These are phyloP conservation scores for Meloidogyne floridensis DNA, from an alignment of 1,140 invertebrate genomes.

Conservation along the genomic window DNA sequence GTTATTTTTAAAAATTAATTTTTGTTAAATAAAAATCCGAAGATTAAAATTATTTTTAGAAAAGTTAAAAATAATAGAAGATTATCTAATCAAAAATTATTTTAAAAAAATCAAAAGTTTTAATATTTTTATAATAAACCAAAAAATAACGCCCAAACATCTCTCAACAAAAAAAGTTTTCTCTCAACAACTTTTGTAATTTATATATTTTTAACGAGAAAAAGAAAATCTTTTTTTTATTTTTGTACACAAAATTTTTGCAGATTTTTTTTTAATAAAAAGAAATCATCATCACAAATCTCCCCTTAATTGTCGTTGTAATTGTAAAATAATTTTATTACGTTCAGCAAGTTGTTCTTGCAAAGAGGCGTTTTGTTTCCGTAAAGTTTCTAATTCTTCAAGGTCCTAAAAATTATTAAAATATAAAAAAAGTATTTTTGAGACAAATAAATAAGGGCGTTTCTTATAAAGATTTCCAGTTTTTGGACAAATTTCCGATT, in stretches of 20 bases:
- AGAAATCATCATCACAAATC: background rate
- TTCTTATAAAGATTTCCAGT: background rate
- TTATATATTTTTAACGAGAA: too few species aligned
- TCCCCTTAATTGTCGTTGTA: constrained; percentile 26
- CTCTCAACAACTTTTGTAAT: too few species aligned
- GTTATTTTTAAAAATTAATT: too few species aligned
- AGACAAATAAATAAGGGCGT: background rate
- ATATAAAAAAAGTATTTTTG: background rate
- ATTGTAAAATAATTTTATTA: constrained; percentile 21
- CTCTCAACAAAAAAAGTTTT: too few species aligned
- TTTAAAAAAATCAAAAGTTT: too few species aligned
- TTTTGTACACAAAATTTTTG: background rate
- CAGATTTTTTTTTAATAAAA: background rate
- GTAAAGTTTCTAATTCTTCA: constrained; percentile 29
- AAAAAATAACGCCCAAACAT: too few species aligned
- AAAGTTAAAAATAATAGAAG: too few species aligned
- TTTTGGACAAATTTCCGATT: background rate
- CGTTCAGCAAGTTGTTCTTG: constrained; percentile 27
- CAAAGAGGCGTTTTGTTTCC: constrained; percentile 30
- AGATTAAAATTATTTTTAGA: too few species aligned
- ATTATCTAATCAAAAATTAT: too few species aligned
- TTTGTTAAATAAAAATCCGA: too few species aligned
- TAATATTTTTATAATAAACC: too few species aligned
- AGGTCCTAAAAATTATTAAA: constrained; percentile 27
- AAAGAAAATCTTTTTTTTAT: too few species aligned